Conservation (phyloP, 2,113 vertebrate species). For the Accipiter cooperii region DNA sequence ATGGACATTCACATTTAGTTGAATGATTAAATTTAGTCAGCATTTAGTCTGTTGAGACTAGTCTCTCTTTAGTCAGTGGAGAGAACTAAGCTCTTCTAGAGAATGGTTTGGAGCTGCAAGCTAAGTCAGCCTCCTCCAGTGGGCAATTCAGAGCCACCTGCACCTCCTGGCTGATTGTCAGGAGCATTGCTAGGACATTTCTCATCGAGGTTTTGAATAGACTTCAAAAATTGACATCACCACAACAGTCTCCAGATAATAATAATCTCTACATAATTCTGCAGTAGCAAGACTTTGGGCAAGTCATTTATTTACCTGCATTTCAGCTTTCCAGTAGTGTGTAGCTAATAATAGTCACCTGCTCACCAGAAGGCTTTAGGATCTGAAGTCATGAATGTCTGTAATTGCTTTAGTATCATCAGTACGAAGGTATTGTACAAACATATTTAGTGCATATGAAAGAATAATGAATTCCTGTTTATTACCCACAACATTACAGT, state of each 20-base stretch:
- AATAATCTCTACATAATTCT: background rate
- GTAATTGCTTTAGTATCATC: background rate
- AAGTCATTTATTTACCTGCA: background rate
- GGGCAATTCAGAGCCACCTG: background rate
- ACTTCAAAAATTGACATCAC: background rate
- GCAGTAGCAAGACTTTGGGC: background rate
- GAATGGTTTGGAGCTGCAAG: background rate
- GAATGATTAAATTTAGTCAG: background rate
- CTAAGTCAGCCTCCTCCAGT: background rate
- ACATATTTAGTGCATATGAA: background rate
- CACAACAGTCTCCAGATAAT: background rate
- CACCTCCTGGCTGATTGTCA: background rate
- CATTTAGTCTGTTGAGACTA: background rate
- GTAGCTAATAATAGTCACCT: background rate
- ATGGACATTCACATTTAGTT: background rate
- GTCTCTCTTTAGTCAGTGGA: background rate
- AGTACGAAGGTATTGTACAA: background rate
- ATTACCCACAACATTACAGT: background rate
- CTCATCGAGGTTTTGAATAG: background rate
- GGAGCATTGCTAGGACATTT: background rate
- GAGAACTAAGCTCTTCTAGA: background rate
- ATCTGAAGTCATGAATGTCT: background rate
- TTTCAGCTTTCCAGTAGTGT: background rate
- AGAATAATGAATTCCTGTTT: background rate
- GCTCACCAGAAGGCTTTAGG: background rate